Evolutionary conservation across 2,888 invertebrate species (phyloP).

Genomic region (Scrobipalpa atriplicella): DNA sequence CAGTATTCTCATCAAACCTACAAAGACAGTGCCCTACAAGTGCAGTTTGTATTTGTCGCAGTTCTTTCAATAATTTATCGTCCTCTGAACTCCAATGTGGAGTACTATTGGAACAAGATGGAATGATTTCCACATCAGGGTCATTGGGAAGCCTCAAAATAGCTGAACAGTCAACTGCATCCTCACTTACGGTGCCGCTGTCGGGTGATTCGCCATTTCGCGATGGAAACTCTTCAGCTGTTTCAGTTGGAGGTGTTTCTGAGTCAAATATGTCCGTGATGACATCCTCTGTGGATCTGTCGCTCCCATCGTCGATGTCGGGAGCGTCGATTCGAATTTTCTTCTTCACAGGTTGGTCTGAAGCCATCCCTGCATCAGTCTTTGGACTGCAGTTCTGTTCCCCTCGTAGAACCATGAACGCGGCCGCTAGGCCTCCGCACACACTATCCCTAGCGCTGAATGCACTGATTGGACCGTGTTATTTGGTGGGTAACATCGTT

Average conservation of each 20-base stretch:
- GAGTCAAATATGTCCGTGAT: conserved; percentile 71
- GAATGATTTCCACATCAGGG: conserved; percentile 62
- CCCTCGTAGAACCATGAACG: conserved; percentile 86
- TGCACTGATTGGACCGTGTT: conserved; percentile 35
- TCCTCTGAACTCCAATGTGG: conserved; percentile 67
- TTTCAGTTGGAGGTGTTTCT: conserved; percentile 68
- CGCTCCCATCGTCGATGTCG: conserved; percentile 81
- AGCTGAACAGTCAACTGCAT: conserved; percentile 77
- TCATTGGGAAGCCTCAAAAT: conserved; percentile 66
- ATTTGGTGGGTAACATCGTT: conserved; percentile 50
- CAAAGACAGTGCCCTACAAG: conserved; percentile 91
- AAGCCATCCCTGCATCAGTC: conserved; percentile 85
- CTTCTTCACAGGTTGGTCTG: conserved; percentile 93
- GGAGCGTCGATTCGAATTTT: conserved; percentile 88
- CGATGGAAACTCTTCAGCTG: conserved; percentile 66
- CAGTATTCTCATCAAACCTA: conserved; percentile 86
- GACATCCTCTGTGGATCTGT: conserved; percentile 78
- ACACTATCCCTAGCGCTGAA: conserved; percentile 30
- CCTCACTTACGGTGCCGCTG: conserved; percentile 78
- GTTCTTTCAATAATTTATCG: conserved; percentile 73
- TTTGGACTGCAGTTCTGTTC: conserved; percentile 77
- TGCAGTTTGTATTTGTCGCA: conserved; percentile 84
- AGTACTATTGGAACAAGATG: conserved; percentile 67
- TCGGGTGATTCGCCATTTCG: conserved; percentile 77
- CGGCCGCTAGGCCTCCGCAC: conserved; percentile 35